Evolutionary conservation across 2,888 invertebrate species (phyloP).

Genomic region (Acrobasis consociella): DNA sequence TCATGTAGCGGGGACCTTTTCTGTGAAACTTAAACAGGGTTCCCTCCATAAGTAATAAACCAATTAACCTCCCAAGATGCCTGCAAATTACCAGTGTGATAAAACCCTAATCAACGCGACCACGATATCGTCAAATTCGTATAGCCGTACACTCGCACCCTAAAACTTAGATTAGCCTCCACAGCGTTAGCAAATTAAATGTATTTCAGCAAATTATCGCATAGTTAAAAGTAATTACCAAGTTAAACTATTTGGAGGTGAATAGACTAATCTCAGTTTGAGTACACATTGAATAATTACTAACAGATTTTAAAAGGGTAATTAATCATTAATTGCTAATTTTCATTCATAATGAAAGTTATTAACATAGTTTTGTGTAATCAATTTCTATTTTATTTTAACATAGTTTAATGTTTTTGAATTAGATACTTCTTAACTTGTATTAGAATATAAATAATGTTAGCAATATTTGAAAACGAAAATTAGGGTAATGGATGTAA

Average conservation of each 20-base stretch:
- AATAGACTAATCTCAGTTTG: slow-evolving; percentile 1
- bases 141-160: background rate
- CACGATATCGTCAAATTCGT: background rate
- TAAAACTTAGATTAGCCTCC: background rate
- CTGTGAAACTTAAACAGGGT: too few species aligned
- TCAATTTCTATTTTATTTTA: background rate
- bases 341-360: background rate
- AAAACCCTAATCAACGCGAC: background rate
- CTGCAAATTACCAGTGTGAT: background rate
- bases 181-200: background rate
- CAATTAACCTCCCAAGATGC: too few species aligned
- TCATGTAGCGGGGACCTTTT: background rate
- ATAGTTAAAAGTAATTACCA: background rate
- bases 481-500: too few species aligned
- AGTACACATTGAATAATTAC: slow-evolving; percentile 2
- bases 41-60: too few species aligned
- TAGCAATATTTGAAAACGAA: too few species aligned
- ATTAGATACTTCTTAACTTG: too few species aligned
- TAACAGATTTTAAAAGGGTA: background rate
- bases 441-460: too few species aligned
- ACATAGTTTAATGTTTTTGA: too few species aligned
- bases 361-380: background rate
- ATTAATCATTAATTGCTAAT: background rate
- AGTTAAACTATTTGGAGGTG: background rate
- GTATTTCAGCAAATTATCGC: slow-evolving; percentile 1